Conservation (phyloP, 2,888 invertebrate species). For the Melanostoma scalare region DNA sequence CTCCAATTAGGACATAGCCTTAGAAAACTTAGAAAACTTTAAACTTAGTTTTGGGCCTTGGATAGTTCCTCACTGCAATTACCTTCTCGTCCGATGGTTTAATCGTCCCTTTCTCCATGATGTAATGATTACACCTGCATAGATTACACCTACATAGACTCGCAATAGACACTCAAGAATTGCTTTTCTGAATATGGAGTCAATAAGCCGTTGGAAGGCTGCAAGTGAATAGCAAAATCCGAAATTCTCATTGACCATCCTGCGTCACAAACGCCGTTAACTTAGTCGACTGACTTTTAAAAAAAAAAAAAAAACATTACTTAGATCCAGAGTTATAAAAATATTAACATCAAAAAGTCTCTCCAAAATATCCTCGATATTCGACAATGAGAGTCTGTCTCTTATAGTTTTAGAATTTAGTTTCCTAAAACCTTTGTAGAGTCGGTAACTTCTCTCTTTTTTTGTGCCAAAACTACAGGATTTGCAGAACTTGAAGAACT, state of each 20-base stretch:
- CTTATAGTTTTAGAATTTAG: not conserved
- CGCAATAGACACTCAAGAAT: not conserved
- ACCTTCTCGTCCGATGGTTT: not conserved
- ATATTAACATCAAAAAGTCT: not conserved
- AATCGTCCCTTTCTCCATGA: not conserved
- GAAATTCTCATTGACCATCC: constrained; percentile 1
- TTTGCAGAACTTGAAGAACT: constrained; percentile 24
- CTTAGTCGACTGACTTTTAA: no score
- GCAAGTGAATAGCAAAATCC: not conserved
- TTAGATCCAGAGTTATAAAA: not conserved
- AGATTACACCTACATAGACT: not conserved
- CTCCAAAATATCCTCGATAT: not conserved
- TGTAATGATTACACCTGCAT: not conserved
- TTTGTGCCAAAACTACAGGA: constrained; percentile 19
- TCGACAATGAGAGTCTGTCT: not conserved
- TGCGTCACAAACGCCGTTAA: not conserved
- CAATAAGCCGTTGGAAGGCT: not conserved
- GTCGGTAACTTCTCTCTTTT: constrained; percentile 21
- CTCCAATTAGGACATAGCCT: not conserved
- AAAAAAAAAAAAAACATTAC: constrained; percentile 1
- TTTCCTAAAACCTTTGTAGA: constrained; percentile 1
- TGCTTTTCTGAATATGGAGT: not conserved
- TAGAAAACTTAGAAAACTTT: not conserved
- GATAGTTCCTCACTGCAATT: not conserved
- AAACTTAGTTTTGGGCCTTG: not conserved